Evolutionary conservation across 1,140 invertebrate species (phyloP).

Genomic region (Bombyx mandarina): DNA sequence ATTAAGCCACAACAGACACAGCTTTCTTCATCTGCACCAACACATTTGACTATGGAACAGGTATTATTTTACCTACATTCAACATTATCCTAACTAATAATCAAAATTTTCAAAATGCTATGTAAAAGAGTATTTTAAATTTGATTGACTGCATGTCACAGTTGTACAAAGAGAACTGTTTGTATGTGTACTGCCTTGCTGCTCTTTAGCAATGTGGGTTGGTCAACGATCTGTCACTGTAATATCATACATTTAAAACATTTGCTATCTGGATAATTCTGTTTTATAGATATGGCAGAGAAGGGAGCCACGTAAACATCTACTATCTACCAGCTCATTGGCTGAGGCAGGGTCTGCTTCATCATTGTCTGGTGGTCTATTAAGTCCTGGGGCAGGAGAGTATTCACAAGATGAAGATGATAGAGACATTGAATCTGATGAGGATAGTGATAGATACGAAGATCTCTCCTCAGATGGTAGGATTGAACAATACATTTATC

Average conservation of each 20-base stretch:
- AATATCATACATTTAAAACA: too few relatives aligned
- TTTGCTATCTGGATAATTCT: not conserved
- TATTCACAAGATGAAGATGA: slow-evolving; percentile 87
- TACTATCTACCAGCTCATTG: slow-evolving; percentile 88
- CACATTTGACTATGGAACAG: slow-evolving; percentile 81
- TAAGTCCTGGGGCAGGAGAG: slow-evolving; percentile 84
- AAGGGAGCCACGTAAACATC: slow-evolving; percentile 86
- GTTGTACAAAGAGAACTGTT: too few relatives aligned
- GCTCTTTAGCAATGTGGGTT: too few relatives aligned
- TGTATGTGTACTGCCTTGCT: too few relatives aligned
- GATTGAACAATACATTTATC: slow-evolving; percentile 15
- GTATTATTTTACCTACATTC: slow-evolving; percentile 21
- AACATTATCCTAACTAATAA: too few relatives aligned
- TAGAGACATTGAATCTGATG: slow-evolving; percentile 77
- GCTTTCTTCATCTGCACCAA: slow-evolving; percentile 87
- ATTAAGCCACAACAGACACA: slow-evolving; percentile 73
- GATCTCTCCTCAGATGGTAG: slow-evolving; percentile 87
- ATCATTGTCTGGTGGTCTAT: slow-evolving; percentile 85
- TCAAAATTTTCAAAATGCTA: too few relatives aligned
- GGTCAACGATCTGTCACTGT: too few relatives aligned
- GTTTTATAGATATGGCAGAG: slow-evolving; percentile 82
- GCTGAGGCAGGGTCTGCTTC: slow-evolving; percentile 89
- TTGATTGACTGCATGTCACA: too few relatives aligned
- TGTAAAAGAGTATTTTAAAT: too few relatives aligned
- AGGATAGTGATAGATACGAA: slow-evolving; percentile 88